Evolutionary conservation across 2,113 vertebrate genomes (phyloP), one percentile per base, ranked within the genome.

Genomic region (Tragulus kanchil): DNA sequence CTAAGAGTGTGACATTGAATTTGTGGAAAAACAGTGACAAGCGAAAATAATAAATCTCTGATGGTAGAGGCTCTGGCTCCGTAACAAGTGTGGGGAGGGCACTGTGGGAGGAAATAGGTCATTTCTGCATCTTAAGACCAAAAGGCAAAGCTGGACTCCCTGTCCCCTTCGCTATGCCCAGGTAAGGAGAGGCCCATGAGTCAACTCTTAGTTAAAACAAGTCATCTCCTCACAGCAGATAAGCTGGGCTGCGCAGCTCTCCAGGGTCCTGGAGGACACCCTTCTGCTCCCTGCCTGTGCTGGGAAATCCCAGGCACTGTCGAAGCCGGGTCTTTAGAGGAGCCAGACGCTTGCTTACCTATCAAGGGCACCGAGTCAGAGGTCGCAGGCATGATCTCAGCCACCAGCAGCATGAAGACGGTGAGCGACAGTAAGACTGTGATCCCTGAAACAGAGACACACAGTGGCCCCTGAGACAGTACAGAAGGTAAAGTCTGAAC

Each of bases 301-400:
- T 48, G 14, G 36, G 25, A 79, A 75, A 25, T 28, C 5, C 48
- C 15, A 8, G 14, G 58, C 21, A 52, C 58, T 16, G 11, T 28
- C 9, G 11, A 13, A 59, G 11, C 11, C 5, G 0, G 0, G 3
- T 52, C 75, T 87, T 45, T 12, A 31, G 13, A 14, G 21, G 15
- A 67, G 19, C 42, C 36, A 0, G 1, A 1, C 6, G n/a, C 36
- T 9, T 8, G 61, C 83, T 99, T 98, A 99, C 99, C 99, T 59
- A 99, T 99, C 98, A 99, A 97, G 71, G 99, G 99, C 86, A 99
- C 99, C 0, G 99, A 99, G 95, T 99, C 99, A 0, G 99, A 99
- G 1, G 99, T 99, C 25, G 99, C 99, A 6, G 99, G 99, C 99
- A 99, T 99, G 96, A 99, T 99, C 98, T 99, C 99, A 61, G 99